These are phyloP conservation scores for Dendrolimus houi DNA, from an alignment of 2,888 invertebrate species.

Conservation along the genomic window DNA sequence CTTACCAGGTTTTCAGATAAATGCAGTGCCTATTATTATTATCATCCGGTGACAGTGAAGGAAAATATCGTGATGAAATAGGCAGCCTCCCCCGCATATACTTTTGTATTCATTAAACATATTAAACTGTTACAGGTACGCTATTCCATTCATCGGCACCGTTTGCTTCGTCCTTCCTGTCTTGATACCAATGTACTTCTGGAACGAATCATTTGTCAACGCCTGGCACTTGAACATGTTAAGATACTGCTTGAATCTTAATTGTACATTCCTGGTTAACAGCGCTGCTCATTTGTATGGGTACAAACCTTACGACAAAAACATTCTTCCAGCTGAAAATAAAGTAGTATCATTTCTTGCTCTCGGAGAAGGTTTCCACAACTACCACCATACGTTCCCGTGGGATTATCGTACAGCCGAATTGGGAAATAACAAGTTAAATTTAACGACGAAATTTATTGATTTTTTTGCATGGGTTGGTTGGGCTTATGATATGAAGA, in stretches of 20 bases:
- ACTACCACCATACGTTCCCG: conserved; percentile 42
- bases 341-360: conserved; percentile 17
- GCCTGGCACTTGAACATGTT: conserved; percentile 61
- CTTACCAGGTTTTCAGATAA: too few relatives aligned
- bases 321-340: conserved; percentile 30
- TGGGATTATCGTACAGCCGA: conserved; percentile 46
- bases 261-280: conserved; percentile 81
- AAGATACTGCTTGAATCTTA: conserved; percentile 73
- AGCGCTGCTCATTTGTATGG: conserved; percentile 77
- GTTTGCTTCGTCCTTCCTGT: conserved; percentile 73
- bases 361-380: conserved; percentile 45
- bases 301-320: conserved; percentile 56
- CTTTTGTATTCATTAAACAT: background rate
- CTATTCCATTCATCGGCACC: conserved; percentile 76
- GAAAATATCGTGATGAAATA: too few relatives aligned
- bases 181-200: conserved; percentile 72
- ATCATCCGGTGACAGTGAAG: too few relatives aligned
- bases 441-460: conserved; percentile 35
- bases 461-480: conserved; percentile 41
- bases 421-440: conserved; percentile 35
- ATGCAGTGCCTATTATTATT: too few relatives aligned
- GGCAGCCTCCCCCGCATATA: too few relatives aligned
- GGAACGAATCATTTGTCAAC: conserved; percentile 71
- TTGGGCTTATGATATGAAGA: conserved; percentile 43
- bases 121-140: conserved; percentile 60